Conservation (phyloP, 2,888 invertebrate genomes). For the Eupithecia dodoneata region DNA sequence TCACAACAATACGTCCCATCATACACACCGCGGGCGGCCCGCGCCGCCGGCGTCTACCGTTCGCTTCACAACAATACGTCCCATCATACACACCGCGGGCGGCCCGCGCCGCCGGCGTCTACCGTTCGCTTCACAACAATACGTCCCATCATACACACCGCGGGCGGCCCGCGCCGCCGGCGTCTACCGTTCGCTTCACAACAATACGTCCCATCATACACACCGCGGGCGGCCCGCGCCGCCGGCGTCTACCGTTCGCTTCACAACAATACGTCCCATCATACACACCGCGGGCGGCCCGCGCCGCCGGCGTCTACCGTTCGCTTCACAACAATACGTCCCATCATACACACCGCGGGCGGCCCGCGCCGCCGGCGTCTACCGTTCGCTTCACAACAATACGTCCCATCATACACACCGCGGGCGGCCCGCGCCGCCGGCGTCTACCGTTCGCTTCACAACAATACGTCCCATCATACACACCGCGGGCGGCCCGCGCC, state of each 20-base stretch:
- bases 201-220: conserved; percentile 15
- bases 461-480: conserved; percentile 15
- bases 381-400: conserved; percentile 15
- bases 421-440: too few relatives aligned
- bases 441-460: not conserved
- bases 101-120: too few relatives aligned
- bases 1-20: conserved; percentile 20
- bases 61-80: conserved; percentile 20
- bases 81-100: not conserved
- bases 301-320: not conserved
- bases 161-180: too few relatives aligned
- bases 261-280: conserved; percentile 20
- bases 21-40: not conserved
- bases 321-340: conserved; percentile 20
- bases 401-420: not conserved
- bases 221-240: too few relatives aligned
- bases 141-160: not conserved
- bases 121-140: conserved; percentile 15
- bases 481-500: too few relatives aligned
- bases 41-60: not conserved
- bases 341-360: not conserved
- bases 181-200: not conserved
- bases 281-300: not conserved
- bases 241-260: not conserved
- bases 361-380: too few relatives aligned